Evolutionary conservation across 2,888 invertebrate species (phyloP).

Genomic region (Lepeophtheirus nordmannii): DNA sequence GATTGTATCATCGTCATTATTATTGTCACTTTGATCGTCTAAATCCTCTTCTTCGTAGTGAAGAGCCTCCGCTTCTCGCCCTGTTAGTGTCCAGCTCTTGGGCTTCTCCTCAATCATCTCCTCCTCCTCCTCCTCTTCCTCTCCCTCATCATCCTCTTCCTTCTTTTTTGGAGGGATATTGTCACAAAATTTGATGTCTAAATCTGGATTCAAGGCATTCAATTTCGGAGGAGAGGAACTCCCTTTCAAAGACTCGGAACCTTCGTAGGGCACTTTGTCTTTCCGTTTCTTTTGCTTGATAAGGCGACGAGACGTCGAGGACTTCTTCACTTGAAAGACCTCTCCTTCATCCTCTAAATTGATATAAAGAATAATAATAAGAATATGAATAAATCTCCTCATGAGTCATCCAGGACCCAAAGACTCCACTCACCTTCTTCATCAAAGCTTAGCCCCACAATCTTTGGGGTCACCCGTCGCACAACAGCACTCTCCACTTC

Average conservation of each 20-base stretch:
- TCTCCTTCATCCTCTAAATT: constrained; percentile 55
- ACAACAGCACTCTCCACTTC: neutral
- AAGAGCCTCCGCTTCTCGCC: constrained; percentile 65
- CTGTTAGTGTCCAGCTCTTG: constrained; percentile 48
- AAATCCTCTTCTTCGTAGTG: constrained; percentile 46
- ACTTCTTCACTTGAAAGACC: constrained; percentile 87
- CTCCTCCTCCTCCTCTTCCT: neutral
- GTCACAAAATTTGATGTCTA: constrained; percentile 20
- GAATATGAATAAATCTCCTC: too few species aligned
- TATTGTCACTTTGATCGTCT: constrained; percentile 38
- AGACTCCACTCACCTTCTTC: neutral
- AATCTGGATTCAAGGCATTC: neutral
- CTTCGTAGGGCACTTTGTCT: constrained; percentile 15
- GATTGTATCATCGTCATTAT: constrained; percentile 48
- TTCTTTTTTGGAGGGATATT: too few species aligned
- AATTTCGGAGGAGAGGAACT: neutral
- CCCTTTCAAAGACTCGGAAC: neutral
- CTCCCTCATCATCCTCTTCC: too few species aligned
- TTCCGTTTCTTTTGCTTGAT: constrained; percentile 47
- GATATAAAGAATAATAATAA: neutral
- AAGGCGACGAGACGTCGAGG: constrained; percentile 75
- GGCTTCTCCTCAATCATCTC: neutral
- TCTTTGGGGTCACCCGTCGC: neutral
- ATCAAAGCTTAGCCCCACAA: neutral
- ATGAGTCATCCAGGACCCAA: too few species aligned